Percentiles rank a stretch among this genome's conserved stretches.
These are phyloP conservation scores for Nycteola revayana DNA, from an alignment of 2,888 invertebrate species.

Conservation along the genomic window DNA sequence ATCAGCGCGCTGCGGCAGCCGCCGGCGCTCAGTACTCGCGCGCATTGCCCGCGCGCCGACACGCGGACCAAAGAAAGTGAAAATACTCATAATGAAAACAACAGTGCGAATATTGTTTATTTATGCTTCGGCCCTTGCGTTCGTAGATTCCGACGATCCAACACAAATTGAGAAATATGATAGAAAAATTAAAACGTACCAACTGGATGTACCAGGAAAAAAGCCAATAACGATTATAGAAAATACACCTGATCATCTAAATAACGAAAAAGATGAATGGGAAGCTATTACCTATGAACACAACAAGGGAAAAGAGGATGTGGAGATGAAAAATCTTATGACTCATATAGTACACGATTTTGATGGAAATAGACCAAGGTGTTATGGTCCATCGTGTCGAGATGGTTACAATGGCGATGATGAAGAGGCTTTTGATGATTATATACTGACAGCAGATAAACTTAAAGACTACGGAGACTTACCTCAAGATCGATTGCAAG, in stretches of 20 bases:
- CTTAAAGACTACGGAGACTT: slow-evolving; percentile 70
- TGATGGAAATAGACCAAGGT: slow-evolving; percentile 57
- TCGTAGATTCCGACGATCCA: slow-evolving; percentile 53
- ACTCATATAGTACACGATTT: slow-evolving; percentile 68
- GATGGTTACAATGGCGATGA: slow-evolving; percentile 53
- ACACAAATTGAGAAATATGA: slow-evolving; percentile 60
- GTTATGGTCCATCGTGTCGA: slow-evolving; percentile 74
- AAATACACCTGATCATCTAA: slow-evolving; percentile 40
- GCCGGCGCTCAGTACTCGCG: slow-evolving; percentile 70
- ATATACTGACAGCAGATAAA: slow-evolving; percentile 83
- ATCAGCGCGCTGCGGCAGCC: slow-evolving; percentile 57
- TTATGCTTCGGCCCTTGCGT: slow-evolving; percentile 51
- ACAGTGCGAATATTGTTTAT: slow-evolving; percentile 60
- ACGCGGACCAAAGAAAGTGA: slow-evolving; percentile 72
- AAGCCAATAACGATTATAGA: slow-evolving; percentile 82
- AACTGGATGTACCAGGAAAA: slow-evolving; percentile 80
- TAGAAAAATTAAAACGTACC: slow-evolving; percentile 72
- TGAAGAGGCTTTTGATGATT: slow-evolving; percentile 81
- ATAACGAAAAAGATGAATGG: slow-evolving; percentile 37
- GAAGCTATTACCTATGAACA: slow-evolving; percentile 40
- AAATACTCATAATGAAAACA: slow-evolving; percentile 63
- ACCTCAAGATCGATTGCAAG: slow-evolving; percentile 65
- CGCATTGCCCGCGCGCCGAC: slow-evolving; percentile 56
- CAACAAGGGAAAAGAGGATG: slow-evolving; percentile 47
- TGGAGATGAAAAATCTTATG: slow-evolving; percentile 66